Conservation (phyloP, 2,113 vertebrate species). For the Cygnus atratus region DNA sequence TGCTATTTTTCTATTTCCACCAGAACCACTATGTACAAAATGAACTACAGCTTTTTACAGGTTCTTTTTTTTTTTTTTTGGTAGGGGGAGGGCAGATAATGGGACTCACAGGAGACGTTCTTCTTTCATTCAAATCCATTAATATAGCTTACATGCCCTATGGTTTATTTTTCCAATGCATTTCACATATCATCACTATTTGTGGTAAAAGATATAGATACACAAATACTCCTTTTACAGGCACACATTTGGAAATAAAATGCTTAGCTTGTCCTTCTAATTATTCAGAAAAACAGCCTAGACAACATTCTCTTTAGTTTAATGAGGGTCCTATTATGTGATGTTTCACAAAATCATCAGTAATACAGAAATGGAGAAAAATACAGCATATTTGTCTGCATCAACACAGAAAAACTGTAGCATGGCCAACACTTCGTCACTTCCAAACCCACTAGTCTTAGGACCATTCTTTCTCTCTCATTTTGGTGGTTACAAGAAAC, state of each 20-base stretch:
- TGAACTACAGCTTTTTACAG: not conserved
- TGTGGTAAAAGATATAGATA: not conserved
- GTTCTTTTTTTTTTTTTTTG: not conserved
- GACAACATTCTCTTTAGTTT: not conserved
- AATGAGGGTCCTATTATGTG: not conserved
- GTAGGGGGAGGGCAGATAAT: too few relatives aligned
- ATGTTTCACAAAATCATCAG: not conserved
- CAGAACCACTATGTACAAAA: not conserved
- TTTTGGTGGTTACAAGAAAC: not conserved
- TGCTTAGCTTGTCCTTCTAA: not conserved
- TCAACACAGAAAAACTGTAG: not conserved
- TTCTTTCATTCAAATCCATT: not conserved
- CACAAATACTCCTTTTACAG: not conserved
- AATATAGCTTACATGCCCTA: not conserved
- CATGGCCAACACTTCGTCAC: not conserved
- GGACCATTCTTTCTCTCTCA: not conserved
- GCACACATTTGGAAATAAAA: not conserved
- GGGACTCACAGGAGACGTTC: too few relatives aligned
- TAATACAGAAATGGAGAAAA: not conserved
- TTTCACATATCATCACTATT: not conserved
- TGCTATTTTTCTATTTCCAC: not conserved
- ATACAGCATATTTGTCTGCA: not conserved
- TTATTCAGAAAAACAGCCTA: not conserved
- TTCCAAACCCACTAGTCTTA: not conserved
- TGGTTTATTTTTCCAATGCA: not conserved